Evolutionary conservation across 2,797 vertebrate genomes (phyloP), one percentile per base, ranked within the genome.

Genomic region (Capromys pilorides): DNA sequence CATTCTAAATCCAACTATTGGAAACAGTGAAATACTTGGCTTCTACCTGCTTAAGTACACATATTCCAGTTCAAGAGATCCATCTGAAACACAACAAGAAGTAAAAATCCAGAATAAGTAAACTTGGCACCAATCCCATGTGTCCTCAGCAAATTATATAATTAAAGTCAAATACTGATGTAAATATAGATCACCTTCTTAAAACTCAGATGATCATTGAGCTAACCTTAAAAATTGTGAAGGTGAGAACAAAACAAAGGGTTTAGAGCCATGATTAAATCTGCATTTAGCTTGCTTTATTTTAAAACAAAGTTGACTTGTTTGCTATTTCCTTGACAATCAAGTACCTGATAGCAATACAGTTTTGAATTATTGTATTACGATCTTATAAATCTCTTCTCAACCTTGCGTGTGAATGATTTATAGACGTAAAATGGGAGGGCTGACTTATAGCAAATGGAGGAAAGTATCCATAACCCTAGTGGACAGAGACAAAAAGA

Each of bases 301-400:
- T 97, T 96, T 93, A 95, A 96, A 94, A 97, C 95, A 91, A 97
- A 66, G 36, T 92, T 61, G 96, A 97, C 96, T 97, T 97, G 88
- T 97, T 96, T 97, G 95, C 83, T 94, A 94, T 94, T 97, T 96
- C 92, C 93, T 61, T 94, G 88, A 89, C 98, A 97, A 97, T 75
- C 93, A 97, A 88, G 64, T 78, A 94, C 93, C 90, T 94, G 89
- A 96, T 90, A 96, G 86, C 39, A 94, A 82, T 88, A 93, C 66
- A 88, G 81, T 96, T 96, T 92, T 69, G 93, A 97, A 89, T 97
- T 97, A 97, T 28, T 98, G 57, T 88, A 89, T 94, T 97, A 97
- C 97, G 87, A 96, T 96, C 87, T 96, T 96, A 91, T 96, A 97
- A 98, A 97, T 97, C 96, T 97, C 94, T 97, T 97, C 94, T 94